Percentiles rank a stretch among this genome's conserved stretches.
These are phyloP conservation scores for Zonitis immaculata DNA, from an alignment of 2,888 invertebrate species.

Conservation along the genomic window DNA sequence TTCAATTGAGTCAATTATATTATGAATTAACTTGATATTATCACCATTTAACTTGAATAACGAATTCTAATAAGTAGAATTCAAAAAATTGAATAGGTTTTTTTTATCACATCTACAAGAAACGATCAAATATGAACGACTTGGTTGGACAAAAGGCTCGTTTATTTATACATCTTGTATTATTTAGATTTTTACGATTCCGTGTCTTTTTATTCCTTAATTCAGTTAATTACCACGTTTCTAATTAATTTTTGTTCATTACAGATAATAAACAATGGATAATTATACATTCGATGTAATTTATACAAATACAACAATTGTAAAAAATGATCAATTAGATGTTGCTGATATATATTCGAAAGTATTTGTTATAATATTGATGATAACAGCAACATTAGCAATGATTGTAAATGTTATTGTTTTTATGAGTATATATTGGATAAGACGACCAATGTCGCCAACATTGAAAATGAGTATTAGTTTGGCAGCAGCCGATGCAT, in stretches of 20 bases:
- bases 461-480: constrained; percentile 58
- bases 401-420: constrained; percentile 54
- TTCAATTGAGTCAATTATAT: too few species aligned
- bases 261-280: constrained; percentile 9
- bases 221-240: too few species aligned
- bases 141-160: too few species aligned
- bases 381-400: constrained; percentile 53
- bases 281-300: constrained; percentile 4
- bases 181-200: too few species aligned
- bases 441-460: constrained; percentile 54
- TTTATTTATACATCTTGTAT: too few species aligned
- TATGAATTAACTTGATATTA: too few species aligned
- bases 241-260: background rate
- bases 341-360: background rate
- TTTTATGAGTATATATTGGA: constrained; percentile 54
- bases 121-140: too few species aligned
- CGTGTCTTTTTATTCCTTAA: too few species aligned
- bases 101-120: too few species aligned
- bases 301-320: background rate
- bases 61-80: too few species aligned
- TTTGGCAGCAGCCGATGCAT: constrained; percentile 56
- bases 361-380: constrained; percentile 37
- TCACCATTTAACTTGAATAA: too few species aligned
- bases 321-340: background rate
- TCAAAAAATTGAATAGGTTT: too few species aligned